These are phyloP conservation scores for Dorcus parallelipipedus DNA, from an alignment of 2,888 invertebrate species.

Conservation along the genomic window DNA sequence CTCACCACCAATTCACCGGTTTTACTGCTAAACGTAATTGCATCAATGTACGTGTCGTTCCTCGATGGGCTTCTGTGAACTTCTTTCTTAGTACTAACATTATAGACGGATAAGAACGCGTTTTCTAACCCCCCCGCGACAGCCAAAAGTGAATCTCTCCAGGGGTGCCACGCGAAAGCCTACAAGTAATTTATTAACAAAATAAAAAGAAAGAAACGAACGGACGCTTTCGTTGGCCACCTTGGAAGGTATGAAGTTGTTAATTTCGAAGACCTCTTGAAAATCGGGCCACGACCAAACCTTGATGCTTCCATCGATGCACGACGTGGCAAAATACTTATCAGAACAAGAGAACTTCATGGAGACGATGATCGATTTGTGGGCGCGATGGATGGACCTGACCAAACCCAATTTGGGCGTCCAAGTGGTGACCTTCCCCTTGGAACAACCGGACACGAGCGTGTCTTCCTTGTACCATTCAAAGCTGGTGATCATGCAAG, in stretches of 20 bases:
- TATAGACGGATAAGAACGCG: conserved; percentile 20
- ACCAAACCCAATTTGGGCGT: neutral
- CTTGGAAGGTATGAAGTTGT: neutral
- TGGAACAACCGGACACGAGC: conserved; percentile 29
- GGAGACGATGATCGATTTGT: conserved; percentile 26
- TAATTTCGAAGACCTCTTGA: conserved; percentile 6
- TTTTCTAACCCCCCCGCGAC: conserved; percentile 35
- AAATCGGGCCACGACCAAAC: conserved; percentile 29
- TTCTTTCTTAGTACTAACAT: conserved; percentile 17
- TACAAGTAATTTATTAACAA: conserved; percentile 7
- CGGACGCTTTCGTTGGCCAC: neutral
- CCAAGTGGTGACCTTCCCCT: conserved; percentile 26
- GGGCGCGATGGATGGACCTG: conserved; percentile 13
- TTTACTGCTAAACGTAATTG: conserved; percentile 45
- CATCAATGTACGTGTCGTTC: conserved; percentile 36
- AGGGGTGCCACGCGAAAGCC: conserved; percentile 51
- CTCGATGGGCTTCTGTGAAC: conserved; percentile 31
- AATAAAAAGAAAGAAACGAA: no score
- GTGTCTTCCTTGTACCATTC: conserved; percentile 23
- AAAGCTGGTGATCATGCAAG: conserved; percentile 21
- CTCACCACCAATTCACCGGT: conserved; percentile 49
- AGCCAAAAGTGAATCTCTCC: conserved; percentile 46
- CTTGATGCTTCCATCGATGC: conserved; percentile 24
- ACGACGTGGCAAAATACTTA: conserved; percentile 29
- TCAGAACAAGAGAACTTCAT: conserved; percentile 30